Evolutionary conservation across 2,797 vertebrate genomes (phyloP).

Genomic region (Diplodus sargus): DNA sequence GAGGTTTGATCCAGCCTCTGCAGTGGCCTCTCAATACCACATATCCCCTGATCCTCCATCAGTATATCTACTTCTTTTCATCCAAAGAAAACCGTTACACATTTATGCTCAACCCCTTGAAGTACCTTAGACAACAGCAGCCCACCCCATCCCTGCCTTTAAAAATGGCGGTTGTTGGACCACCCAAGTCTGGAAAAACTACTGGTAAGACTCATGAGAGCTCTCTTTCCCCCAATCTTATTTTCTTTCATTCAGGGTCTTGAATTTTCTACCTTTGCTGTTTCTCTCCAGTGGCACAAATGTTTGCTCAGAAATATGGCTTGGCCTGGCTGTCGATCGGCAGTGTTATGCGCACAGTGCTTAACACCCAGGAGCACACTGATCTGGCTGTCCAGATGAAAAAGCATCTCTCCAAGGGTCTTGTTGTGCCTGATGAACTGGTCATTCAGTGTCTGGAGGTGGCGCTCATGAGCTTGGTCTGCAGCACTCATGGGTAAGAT

Average conservation of each 20-base stretch:
- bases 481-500: conserved; percentile 88
- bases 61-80: conserved; percentile 94
- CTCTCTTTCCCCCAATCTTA: neutral
- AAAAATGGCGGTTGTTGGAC: conserved; percentile 90
- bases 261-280: conserved; percentile 12
- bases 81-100: conserved; percentile 89
- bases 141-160: conserved; percentile 87
- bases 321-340: conserved; percentile 89
- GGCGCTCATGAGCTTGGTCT: conserved; percentile 85
- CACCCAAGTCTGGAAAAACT: conserved; percentile 96
- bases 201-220: conserved; percentile 82
- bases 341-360: conserved; percentile 83
- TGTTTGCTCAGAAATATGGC: conserved; percentile 87
- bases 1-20: conserved; percentile 87
- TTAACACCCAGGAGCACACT: conserved; percentile 82
- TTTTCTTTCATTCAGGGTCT: neutral
- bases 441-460: conserved; percentile 90
- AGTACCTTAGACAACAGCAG: conserved; percentile 91
- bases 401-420: conserved; percentile 86
- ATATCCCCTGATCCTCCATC: conserved; percentile 89
- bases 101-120: conserved; percentile 94
- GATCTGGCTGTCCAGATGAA: conserved; percentile 86
- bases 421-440: conserved; percentile 89
- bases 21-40: conserved; percentile 78
- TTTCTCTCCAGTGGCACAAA: conserved; percentile 86